phyloP scores from a whole-genome alignment of 1,140 invertebrate genomes.

The Goniozus legneri region DNA sequence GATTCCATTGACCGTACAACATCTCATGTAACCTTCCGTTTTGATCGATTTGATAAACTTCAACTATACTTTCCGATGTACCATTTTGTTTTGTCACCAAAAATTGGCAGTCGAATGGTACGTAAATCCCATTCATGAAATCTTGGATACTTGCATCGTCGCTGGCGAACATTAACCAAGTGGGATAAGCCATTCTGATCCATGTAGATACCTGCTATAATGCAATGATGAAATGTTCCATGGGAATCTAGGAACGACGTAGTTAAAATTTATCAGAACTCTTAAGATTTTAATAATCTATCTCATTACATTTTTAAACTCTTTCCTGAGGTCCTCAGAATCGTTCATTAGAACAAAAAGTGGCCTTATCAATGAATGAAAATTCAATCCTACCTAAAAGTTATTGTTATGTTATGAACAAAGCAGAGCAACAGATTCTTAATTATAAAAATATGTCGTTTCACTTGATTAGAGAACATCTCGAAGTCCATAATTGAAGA shows the following conservation, averaged over 20 bases:
- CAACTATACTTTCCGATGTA: conserved; percentile 29
- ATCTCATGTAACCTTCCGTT: conserved; percentile 25
- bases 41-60: conserved; percentile 40
- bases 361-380: conserved; percentile 45
- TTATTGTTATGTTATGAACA: background rate
- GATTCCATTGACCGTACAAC: conserved; percentile 34
- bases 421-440: background rate
- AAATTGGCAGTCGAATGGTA: conserved; percentile 43
- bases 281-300: background rate
- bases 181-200: conserved; percentile 48
- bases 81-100: conserved; percentile 24
- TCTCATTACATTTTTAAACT: conserved; percentile 37
- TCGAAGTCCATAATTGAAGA: conserved; percentile 37
- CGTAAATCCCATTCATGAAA: conserved; percentile 34
- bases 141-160: conserved; percentile 26
- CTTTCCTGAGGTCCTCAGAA: conserved; percentile 27
- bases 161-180: conserved; percentile 41
- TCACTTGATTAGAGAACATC: conserved; percentile 34
- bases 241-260: background rate
- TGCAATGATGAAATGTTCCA: conserved; percentile 10
- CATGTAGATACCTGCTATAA: conserved; percentile 27
- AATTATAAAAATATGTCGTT: background rate
- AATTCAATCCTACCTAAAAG: conserved; percentile 37
- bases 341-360: conserved; percentile 48
- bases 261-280: background rate